phyloP scores from a whole-genome alignment of 2,113 vertebrate species.

The Fulica atra region DNA sequence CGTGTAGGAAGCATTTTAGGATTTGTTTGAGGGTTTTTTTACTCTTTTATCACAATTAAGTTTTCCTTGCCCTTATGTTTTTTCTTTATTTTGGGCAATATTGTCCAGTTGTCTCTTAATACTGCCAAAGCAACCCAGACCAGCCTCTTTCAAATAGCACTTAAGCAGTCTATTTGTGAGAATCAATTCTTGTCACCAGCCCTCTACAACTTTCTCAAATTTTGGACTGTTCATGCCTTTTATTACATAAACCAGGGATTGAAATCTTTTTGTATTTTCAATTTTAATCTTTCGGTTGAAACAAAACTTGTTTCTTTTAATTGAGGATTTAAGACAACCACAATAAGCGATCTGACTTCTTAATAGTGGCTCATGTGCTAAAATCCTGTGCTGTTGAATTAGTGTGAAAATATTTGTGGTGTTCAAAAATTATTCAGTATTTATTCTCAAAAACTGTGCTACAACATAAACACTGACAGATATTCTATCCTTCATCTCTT shows the following conservation, averaged over 20 bases:
- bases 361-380: background rate
- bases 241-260: background rate
- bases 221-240: background rate
- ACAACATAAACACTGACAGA: background rate
- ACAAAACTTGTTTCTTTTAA: background rate
- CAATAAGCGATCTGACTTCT: background rate
- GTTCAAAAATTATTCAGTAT: background rate
- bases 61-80: background rate
- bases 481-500: background rate
- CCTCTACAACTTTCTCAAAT: background rate
- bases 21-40: background rate
- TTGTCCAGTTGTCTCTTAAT: background rate
- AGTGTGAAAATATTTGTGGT: background rate
- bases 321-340: background rate
- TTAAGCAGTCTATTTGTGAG: background rate
- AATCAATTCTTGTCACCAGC: background rate
- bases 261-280: background rate
- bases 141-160: background rate
- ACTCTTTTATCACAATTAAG: background rate
- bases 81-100: background rate
- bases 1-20: background rate
- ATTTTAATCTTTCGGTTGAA: background rate
- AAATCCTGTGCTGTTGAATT: background rate
- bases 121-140: background rate
- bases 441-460: background rate